Evolutionary conservation across 37 sponge, comb jelly and placozoan species (phyloP), one percentile per base, ranked within the genome.

Genomic region (Oopsacas minuta): DNA sequence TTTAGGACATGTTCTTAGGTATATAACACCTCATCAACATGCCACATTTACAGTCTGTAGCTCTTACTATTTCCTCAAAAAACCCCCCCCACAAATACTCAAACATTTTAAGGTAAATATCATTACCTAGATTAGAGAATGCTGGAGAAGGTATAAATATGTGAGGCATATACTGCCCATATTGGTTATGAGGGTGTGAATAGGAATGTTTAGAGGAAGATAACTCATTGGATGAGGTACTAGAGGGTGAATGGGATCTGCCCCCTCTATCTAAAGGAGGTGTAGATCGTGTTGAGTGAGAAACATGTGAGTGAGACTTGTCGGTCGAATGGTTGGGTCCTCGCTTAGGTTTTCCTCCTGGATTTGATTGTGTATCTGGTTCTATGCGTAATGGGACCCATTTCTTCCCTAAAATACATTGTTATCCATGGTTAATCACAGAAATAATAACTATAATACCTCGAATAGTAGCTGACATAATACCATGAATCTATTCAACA

Each of bases 181-280:
- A 61, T 12, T 61, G 75, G 15, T 42, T 42, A 42, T 8, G 49
- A 3, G 75, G 32, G 30, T 61, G 75, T 61, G 1, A 7, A 61
- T 61, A 61, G 17, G 75, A 12, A n/a, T 61, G 75, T 34, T 61
- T 61, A 12, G 75, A 61, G 30, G 28, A 10, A 3, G 75, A 34
- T 5, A 61, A 3, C 75, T 61, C 75, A 61, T 61, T 61, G 22
- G 75, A 61, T n/a, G 75, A 61, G 75, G 75, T 61, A 34, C 75
- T 61, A 12, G 75, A 61, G 30, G 75, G 75, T 25, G 75, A 61
- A n/a, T 61, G 75, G 28, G 75, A 61, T 34, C 75, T 61, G 22
- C 22, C 20, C 3, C 28, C 75, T 10, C 75, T 10, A 61, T 61
- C 75, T 25, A 61, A 34, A 25, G 75, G 75, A 20, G 75, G 75